Conservation (phyloP, 2,797 vertebrate species). For the Gallinago solitaria region DNA sequence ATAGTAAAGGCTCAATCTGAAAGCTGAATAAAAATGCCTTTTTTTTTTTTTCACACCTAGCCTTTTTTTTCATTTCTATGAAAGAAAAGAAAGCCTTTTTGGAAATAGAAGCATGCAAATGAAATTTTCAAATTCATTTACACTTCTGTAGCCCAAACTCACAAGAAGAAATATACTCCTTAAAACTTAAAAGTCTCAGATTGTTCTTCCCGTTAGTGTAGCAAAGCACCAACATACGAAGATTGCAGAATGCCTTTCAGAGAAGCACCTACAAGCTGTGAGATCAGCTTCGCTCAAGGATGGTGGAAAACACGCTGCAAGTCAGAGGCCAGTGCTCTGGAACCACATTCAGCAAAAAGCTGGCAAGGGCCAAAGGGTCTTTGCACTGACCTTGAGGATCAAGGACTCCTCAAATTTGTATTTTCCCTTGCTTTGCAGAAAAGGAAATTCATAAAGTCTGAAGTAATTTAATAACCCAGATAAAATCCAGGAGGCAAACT, state of each 20-base stretch:
- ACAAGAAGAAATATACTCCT: neutral
- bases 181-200: neutral
- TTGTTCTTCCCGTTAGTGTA: neutral
- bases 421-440: neutral
- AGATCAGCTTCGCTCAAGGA: neutral
- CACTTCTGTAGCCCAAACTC: neutral
- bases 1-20: neutral
- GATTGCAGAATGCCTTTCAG: neutral
- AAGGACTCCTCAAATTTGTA: neutral
- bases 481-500: neutral
- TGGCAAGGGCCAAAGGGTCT: neutral
- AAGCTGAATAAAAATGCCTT: neutral
- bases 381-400: neutral
- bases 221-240: neutral
- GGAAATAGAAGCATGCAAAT: neutral
- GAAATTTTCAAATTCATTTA: neutral
- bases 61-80: neutral
- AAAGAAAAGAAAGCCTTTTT: neutral
- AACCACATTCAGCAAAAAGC: fast-evolving
- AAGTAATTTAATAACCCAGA: neutral
- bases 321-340: neutral
- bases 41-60: neutral
- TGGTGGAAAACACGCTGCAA: neutral
- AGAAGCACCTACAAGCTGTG: neutral
- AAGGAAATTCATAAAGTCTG: neutral